A percentile compares a stretch with the other conserved stretches of the same genome.
These are phyloP conservation scores for Amitus sp. DNA, from an alignment of 2,888 invertebrate genomes.

Conservation along the genomic window DNA sequence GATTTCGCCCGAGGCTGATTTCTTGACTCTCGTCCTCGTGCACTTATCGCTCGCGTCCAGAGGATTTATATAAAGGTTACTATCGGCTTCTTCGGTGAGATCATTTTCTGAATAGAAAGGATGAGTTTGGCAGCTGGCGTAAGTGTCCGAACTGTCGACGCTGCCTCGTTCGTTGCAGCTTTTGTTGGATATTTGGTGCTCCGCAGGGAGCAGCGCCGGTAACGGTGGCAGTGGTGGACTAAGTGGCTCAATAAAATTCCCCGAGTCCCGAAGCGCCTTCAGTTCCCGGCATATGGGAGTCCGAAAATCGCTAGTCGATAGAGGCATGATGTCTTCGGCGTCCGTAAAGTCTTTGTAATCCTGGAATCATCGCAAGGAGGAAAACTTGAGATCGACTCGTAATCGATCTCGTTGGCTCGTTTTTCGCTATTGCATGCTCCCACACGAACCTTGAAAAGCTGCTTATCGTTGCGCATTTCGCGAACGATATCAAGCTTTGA, in stretches of 20 bases:
- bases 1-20: conserved; percentile 84
- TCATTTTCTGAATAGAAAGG: conserved; percentile 89
- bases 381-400: too few relatives aligned
- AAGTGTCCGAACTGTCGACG: conserved; percentile 88
- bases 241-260: conserved; percentile 49
- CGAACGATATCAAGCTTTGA: too few relatives aligned
- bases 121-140: conserved; percentile 96
- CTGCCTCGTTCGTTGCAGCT: conserved; percentile 65
- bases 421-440: too few relatives aligned
- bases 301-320: conserved; percentile 85
- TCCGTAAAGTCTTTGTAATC: conserved; percentile 92
- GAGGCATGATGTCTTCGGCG: conserved; percentile 88
- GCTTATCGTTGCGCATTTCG: too few relatives aligned
- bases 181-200: conserved; percentile 31
- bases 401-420: too few relatives aligned
- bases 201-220: conserved; percentile 35
- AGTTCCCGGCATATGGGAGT: conserved; percentile 86
- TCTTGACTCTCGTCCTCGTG: conserved; percentile 77
- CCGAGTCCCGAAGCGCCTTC: conserved; percentile 72
- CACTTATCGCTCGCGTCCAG: conserved; percentile 68
- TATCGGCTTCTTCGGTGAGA: conserved; percentile 78
- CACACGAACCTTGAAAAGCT: too few relatives aligned
- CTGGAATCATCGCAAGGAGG: conserved; percentile 66
- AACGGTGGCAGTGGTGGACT: too few relatives aligned
- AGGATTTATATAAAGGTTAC: conserved; percentile 90